Base-by-base conservation (phyloP, 2,113 vertebrate genomes). In the Machaerirhynchus nigripectus region DNA sequence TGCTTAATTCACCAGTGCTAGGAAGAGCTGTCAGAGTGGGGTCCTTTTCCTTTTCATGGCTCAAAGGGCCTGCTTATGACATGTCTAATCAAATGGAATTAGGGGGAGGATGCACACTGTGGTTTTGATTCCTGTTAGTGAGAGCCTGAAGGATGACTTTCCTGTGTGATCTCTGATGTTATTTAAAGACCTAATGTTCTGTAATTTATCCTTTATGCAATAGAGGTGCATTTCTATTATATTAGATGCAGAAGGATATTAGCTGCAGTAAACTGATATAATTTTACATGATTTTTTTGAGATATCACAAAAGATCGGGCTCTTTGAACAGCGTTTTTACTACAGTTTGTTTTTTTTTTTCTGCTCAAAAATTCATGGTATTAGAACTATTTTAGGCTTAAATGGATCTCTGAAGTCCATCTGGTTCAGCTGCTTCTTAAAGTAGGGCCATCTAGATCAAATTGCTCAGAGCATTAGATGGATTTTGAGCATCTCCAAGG, bases 191-290 rank as follows among this genome's bases (percentile, higher is more conserved):
- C 53, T 94, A 95, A 94, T 96, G 78, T 89, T 92, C 96, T 95
- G 93, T 95, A 96, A 82, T 65, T 19, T 93, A 42, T 97, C 93
- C 97, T 98, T 97, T 97, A 97, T 97, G 89, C 71, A 65, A 18
- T 30, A 87, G 77, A 95, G 76, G 68, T 95, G 15, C 31, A 23
- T 97, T 97, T 89, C 85, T 93, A 42, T 94, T 95, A 20, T 88
- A 82, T 90, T 97, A 75, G 78, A 89, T 95, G 67, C 30, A 95
- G 93, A 96, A 94, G 35, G 9, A 76, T 93, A 93, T 93, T 95
- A 87, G 67, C 93, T 69, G 64, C 73, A 93, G 84, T 97, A 90
- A 70, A 95, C 82, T 91, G 55, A 84, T 93, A 65, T 65, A 63
- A 78, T 94, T 97, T 84, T 90, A 84, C 55, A 10, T 33, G 1